phyloP scores from a whole-genome alignment of 2,113 vertebrate genomes.

The Ibidorhyncha struthersii region DNA sequence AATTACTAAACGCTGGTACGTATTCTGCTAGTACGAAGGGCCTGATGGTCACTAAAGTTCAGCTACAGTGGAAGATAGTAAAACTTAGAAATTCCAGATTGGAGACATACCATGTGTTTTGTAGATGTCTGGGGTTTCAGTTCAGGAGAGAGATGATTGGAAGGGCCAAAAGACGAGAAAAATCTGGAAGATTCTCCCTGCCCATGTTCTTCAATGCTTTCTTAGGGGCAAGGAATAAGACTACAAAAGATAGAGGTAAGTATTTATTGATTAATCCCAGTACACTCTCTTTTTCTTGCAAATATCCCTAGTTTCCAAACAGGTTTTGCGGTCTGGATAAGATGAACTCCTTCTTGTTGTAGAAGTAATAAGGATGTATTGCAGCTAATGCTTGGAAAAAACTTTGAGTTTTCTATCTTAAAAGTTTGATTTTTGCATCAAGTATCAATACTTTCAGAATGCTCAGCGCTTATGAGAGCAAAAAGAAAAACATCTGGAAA shows the following conservation, averaged over 20 bases:
- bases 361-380: too few species aligned
- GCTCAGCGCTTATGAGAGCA: not conserved
- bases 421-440: not conserved
- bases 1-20: not conserved
- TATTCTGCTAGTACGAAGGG: not conserved
- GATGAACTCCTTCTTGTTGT: not conserved
- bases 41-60: fast-evolving
- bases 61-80: not conserved
- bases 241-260: not conserved
- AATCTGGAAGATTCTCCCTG: not conserved
- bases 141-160: not conserved
- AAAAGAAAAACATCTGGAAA: not conserved
- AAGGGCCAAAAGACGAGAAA: not conserved
- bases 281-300: not conserved
- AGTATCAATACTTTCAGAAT: not conserved
- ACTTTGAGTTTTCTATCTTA: not conserved
- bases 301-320: not conserved
- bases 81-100: not conserved
- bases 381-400: not conserved
- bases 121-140: not conserved
- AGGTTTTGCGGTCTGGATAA: not conserved
- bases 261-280: not conserved
- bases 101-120: fast-evolving
- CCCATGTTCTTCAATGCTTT: not conserved
- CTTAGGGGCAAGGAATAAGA: not conserved